Percentiles rank a stretch among this genome's conserved stretches.
These are phyloP conservation scores for Drosophila atripex DNA, from an alignment of 2,888 invertebrate genomes.

Conservation along the genomic window DNA sequence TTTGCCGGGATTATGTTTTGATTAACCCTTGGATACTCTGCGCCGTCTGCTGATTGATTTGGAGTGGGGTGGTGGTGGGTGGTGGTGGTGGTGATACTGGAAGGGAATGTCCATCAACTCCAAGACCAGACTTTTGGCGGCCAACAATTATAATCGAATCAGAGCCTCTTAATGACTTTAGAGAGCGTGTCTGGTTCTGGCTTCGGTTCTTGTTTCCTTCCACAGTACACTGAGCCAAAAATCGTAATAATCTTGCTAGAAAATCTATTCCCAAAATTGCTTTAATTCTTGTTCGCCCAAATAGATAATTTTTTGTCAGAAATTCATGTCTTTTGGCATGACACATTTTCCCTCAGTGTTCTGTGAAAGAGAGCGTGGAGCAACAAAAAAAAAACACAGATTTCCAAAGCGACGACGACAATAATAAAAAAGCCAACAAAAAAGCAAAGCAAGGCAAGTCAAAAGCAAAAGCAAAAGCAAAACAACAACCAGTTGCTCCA, in stretches of 20 bases:
- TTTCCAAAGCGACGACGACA: conserved; percentile 75
- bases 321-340: neutral
- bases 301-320: too few species aligned
- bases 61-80: conserved; percentile 21
- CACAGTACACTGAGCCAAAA: too few species aligned
- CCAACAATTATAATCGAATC: conserved; percentile 62
- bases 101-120: conserved; percentile 16
- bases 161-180: conserved; percentile 62
- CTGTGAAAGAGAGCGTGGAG: conserved; percentile 68
- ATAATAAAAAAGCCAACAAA: conserved; percentile 44
- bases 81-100: conserved; percentile 4
- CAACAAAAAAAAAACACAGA: conserved; percentile 77
- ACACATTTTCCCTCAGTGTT: conserved; percentile 8
- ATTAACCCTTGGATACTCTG: conserved; percentile 55
- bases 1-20: conserved; percentile 50
- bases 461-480: conserved; percentile 26
- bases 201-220: too few species aligned
- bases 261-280: too few species aligned
- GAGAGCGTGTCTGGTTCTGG: too few species aligned
- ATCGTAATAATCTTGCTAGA: too few species aligned
- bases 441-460: conserved; percentile 19
- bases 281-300: too few species aligned
- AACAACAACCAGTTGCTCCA: conserved; percentile 75
- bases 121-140: conserved; percentile 22
- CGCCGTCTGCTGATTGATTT: conserved; percentile 41